These are phyloP conservation scores for Scaptomyza cyrtandrae DNA, from an alignment of 2,888 invertebrate species.

Conservation along the genomic window DNA sequence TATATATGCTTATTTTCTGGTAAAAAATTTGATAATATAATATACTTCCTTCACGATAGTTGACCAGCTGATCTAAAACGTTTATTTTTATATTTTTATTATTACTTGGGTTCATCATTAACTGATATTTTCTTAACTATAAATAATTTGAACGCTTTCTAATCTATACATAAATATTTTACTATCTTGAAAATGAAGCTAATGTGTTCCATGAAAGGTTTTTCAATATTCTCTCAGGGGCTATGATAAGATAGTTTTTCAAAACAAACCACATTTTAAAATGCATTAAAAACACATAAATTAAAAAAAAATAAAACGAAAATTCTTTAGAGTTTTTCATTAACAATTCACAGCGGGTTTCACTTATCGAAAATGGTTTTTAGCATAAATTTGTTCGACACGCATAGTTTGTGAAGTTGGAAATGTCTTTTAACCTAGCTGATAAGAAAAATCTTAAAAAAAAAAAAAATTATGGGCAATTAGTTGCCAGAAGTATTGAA, in stretches of 20 bases:
- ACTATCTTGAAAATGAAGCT: slow-evolving; percentile 16
- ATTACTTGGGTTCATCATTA: slow-evolving; percentile 1
- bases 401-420: neutral
- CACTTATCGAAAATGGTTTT: slow-evolving; percentile 43
- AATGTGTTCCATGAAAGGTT: slow-evolving; percentile 35
- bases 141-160: slow-evolving; percentile 35
- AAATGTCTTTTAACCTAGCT: neutral
- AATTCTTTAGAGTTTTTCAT: slow-evolving; percentile 26
- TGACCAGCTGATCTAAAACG: slow-evolving; percentile 28
- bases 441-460: neutral
- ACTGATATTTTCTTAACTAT: slow-evolving; percentile 28
- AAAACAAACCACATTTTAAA: slow-evolving; percentile 31
- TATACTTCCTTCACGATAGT: slow-evolving; percentile 58
- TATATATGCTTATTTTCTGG: slow-evolving; percentile 8
- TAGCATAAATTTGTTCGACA: slow-evolving; percentile 40
- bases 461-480: neutral
- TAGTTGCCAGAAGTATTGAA: neutral
- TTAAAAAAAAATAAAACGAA: slow-evolving; percentile 10
- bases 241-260: slow-evolving; percentile 25
- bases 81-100: slow-evolving; percentile 8
- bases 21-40: slow-evolving; percentile 57
- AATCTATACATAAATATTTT: slow-evolving; percentile 21
- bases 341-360: slow-evolving; percentile 39
- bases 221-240: slow-evolving; percentile 1
- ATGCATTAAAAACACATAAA: slow-evolving; percentile 17